These are phyloP conservation scores for Protomyctophum bolini DNA, from an alignment of 2,113 vertebrate species.

Conservation along the genomic window DNA sequence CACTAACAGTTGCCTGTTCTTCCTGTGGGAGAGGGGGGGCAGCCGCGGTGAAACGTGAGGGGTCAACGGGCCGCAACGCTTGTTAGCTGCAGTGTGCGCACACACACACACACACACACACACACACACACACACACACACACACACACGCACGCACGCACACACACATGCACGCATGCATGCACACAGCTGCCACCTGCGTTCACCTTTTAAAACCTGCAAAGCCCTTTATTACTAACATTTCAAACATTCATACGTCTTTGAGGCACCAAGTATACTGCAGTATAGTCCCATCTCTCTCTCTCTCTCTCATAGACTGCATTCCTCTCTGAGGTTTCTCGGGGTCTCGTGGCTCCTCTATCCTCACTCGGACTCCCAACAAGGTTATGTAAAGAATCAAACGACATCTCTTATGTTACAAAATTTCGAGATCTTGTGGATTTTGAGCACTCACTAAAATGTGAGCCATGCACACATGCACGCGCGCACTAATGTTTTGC, in stretches of 20 bases:
- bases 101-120: not conserved
- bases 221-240: too few relatives aligned
- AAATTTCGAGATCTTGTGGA: too few relatives aligned
- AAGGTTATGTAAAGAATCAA: not conserved
- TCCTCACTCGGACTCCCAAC: not conserved
- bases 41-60: not conserved
- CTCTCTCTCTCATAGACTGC: slow-evolving; percentile 6
- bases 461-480: too few relatives aligned
- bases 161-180: too few relatives aligned
- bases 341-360: not conserved
- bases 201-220: too few relatives aligned
- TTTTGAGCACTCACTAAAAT: too few relatives aligned
- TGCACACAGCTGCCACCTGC: too few relatives aligned
- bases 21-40: not conserved
- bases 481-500: too few relatives aligned
- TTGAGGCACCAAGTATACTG: too few relatives aligned
- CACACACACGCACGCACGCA: not conserved
- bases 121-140: slow-evolving; percentile 5
- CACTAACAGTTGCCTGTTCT: slow-evolving; percentile 7
- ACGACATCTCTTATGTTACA: too few relatives aligned
- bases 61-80: not conserved
- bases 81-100: not conserved
- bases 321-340: slow-evolving; percentile 24
- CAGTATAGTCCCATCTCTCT: too few relatives aligned
- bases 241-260: too few relatives aligned